These are phyloP conservation scores for Potamilus streckersoni DNA, from an alignment of 1,140 invertebrate genomes.

Conservation along the genomic window DNA sequence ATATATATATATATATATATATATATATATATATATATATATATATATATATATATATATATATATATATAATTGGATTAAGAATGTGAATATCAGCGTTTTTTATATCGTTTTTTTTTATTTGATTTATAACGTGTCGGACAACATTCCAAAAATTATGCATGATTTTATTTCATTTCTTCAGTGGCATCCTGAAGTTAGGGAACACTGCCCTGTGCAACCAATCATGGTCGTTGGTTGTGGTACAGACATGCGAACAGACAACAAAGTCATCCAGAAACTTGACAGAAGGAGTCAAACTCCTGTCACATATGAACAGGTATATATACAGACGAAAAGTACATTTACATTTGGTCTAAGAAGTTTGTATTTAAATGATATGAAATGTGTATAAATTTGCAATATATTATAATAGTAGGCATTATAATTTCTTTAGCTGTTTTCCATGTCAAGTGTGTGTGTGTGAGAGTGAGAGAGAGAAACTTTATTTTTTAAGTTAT, in stretches of 20 bases:
- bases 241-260: slow-evolving; percentile 52
- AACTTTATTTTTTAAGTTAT: not conserved
- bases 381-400: too few species aligned
- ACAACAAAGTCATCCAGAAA: slow-evolving; percentile 87
- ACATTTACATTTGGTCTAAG: not conserved
- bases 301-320: slow-evolving; percentile 58
- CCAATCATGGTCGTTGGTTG: slow-evolving; percentile 62
- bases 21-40: not conserved
- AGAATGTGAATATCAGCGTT: not conserved
- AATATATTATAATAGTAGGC: too few species aligned
- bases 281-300: slow-evolving; percentile 36
- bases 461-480: not conserved
- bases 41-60: not conserved
- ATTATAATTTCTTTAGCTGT: too few species aligned
- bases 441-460: too few species aligned
- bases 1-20: not conserved
- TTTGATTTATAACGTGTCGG: not conserved
- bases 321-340: slow-evolving; percentile 19
- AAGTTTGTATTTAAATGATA: not conserved
- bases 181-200: slow-evolving; percentile 60
- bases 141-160: not conserved
- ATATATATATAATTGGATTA: not conserved
- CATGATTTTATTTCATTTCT: slow-evolving; percentile 16
- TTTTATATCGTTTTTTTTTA: not conserved
- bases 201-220: slow-evolving; percentile 59